A percentile compares a stretch with the other conserved stretches of the same genome.
phyloP scores from a whole-genome alignment of 2,888 invertebrate genomes.

The Andrena bicolor region DNA sequence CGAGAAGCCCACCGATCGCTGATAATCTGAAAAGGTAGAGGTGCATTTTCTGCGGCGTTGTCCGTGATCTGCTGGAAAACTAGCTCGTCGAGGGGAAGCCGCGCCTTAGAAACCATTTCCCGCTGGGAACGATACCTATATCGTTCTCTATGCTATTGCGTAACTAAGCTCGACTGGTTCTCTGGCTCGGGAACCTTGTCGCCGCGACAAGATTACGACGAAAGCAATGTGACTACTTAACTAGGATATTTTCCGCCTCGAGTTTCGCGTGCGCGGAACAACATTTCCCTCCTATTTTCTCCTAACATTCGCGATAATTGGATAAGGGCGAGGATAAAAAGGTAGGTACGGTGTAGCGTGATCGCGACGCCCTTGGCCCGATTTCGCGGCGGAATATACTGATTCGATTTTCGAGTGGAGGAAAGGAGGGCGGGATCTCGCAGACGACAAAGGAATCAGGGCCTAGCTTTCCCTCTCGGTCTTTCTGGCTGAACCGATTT shows the following conservation, averaged over 20 bases:
- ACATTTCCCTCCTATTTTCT: background rate
- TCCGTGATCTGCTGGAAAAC: background rate
- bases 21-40: no score
- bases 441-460: no score
- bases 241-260: background rate
- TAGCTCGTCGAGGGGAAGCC: conserved; percentile 45
- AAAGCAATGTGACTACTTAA: background rate
- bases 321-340: conserved; percentile 14
- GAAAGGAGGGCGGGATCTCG: background rate
- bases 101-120: conserved; percentile 46
- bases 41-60: no score
- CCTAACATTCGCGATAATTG: background rate
- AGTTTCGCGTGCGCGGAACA: background rate
- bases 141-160: conserved; percentile 48
- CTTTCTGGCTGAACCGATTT: conserved; percentile 1
- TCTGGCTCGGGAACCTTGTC: conserved; percentile 29
- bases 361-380: conserved; percentile 28
- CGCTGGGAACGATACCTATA: conserved; percentile 16
- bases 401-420: background rate
- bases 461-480: background rate
- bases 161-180: conserved; percentile 43
- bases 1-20: no score
- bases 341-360: background rate
- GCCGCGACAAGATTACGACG: conserved; percentile 19
- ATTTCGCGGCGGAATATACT: background rate